A percentile compares a stretch with the other conserved stretches of the same genome.
phyloP scores from a whole-genome alignment of 2,888 invertebrate genomes.

The Subacronicta megacephala region DNA sequence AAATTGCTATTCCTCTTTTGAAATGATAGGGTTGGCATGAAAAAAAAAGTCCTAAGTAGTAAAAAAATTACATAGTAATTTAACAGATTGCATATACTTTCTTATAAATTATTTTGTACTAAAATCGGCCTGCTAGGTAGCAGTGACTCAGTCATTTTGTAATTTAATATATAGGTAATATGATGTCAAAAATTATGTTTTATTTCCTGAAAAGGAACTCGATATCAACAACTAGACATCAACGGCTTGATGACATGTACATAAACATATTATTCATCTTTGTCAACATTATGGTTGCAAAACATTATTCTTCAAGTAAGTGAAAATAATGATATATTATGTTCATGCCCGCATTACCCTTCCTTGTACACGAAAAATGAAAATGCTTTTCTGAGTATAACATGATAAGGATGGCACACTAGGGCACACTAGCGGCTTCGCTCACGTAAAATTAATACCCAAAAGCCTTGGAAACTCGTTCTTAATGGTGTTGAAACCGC shows the following conservation, averaged over 20 bases:
- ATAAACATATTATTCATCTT: slow-evolving; percentile 5
- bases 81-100: too few relatives aligned
- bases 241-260: too few relatives aligned
- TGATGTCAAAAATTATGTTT: too few relatives aligned
- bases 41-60: too few relatives aligned
- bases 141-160: too few relatives aligned
- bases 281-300: slow-evolving; percentile 8
- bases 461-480: slow-evolving; percentile 17
- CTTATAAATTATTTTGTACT: too few relatives aligned
- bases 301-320: slow-evolving; percentile 22
- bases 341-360: slow-evolving; percentile 22
- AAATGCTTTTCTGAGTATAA: slow-evolving; percentile 45
- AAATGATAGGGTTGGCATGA: neutral
- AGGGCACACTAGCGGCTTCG: slow-evolving; percentile 22
- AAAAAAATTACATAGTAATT: too few relatives aligned
- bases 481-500: slow-evolving; percentile 10
- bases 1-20: neutral
- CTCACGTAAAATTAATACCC: slow-evolving; percentile 39
- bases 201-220: too few relatives aligned
- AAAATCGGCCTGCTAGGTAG: too few relatives aligned
- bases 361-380: slow-evolving; percentile 36
- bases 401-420: slow-evolving; percentile 42
- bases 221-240: too few relatives aligned
- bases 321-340: slow-evolving; percentile 42
- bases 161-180: too few relatives aligned